A percentile compares a stretch with the other conserved stretches of the same genome.
phyloP scores from a whole-genome alignment of 2,888 invertebrate species.

The Lithophane ornitopus region DNA sequence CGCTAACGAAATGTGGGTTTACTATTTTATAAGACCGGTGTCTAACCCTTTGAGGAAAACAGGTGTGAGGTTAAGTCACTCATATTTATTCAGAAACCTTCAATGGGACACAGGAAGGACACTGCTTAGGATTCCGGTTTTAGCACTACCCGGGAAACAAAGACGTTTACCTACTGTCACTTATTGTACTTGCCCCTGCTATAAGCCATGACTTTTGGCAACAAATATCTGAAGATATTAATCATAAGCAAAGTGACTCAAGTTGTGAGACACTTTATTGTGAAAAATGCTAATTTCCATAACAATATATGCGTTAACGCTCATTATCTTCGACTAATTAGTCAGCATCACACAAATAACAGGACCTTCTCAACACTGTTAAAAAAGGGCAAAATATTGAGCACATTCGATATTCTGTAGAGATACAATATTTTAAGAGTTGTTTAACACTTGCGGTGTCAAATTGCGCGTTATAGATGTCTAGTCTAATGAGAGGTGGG shows the following conservation, averaged over 20 bases:
- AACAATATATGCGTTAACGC: conserved; percentile 16
- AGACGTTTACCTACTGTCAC: background rate
- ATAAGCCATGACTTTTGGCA: too few relatives aligned
- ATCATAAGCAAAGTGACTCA: conserved; percentile 27
- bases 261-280: conserved; percentile 3
- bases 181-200: too few relatives aligned
- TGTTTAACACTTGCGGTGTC: too few relatives aligned
- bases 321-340: conserved; percentile 13
- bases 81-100: background rate
- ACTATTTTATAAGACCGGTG: background rate
- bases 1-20: background rate
- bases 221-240: conserved; percentile 23
- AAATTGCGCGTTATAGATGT: too few relatives aligned
- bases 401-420: background rate
- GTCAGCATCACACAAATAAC: background rate
- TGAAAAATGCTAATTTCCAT: conserved; percentile 24
- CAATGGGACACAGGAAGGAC: too few relatives aligned
- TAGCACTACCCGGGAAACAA: background rate
- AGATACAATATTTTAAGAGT: background rate
- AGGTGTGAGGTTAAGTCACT: background rate
- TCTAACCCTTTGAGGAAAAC: background rate
- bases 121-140: background rate
- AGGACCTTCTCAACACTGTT: background rate
- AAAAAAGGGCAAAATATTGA: background rate
- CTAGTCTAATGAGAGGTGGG: too few relatives aligned